Evolutionary conservation across 2,797 vertebrate species (phyloP).

Genomic region (Salarias fasciatus): DNA sequence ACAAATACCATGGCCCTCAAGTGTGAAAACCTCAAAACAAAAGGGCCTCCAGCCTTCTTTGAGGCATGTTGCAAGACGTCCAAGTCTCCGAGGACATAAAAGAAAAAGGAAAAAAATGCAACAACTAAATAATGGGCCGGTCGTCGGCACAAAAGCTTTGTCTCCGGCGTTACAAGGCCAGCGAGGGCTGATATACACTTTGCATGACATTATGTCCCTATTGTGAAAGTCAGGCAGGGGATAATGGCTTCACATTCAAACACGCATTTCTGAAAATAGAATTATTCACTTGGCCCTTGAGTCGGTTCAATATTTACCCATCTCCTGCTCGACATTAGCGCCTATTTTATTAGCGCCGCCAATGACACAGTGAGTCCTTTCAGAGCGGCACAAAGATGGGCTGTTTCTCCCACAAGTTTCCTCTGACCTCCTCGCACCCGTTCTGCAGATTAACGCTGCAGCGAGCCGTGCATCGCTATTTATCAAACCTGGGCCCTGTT

Average conservation of each 20-base stretch:
- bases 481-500: conserved; percentile 43
- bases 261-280: conserved; percentile 62
- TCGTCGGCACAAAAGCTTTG: conserved; percentile 63
- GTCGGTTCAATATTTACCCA: conserved; percentile 63
- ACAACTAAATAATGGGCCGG: conserved; percentile 74
- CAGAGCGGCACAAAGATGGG: conserved; percentile 58
- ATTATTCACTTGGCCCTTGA: conserved; percentile 54
- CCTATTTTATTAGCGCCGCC: conserved; percentile 43
- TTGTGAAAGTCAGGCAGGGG: conserved; percentile 56
- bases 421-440: conserved; percentile 60
- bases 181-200: conserved; percentile 67
- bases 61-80: conserved; percentile 74
- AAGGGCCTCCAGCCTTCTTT: conserved; percentile 75
- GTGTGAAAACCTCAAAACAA: conserved; percentile 81
- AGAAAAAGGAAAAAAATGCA: conserved; percentile 61
- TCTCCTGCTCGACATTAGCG: conserved; percentile 59
- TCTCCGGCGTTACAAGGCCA: conserved; percentile 66
- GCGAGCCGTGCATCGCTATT: conserved; percentile 65
- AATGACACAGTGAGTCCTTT: conserved; percentile 61
- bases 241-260: conserved; percentile 61
- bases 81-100: conserved; percentile 69
- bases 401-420: conserved; percentile 68
- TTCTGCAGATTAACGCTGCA: conserved; percentile 72
- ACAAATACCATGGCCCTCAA: conserved; percentile 73
- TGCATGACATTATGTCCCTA: conserved; percentile 65